phyloP scores from a whole-genome alignment of 2,888 invertebrate genomes.

The Azorinus chamasolen region DNA sequence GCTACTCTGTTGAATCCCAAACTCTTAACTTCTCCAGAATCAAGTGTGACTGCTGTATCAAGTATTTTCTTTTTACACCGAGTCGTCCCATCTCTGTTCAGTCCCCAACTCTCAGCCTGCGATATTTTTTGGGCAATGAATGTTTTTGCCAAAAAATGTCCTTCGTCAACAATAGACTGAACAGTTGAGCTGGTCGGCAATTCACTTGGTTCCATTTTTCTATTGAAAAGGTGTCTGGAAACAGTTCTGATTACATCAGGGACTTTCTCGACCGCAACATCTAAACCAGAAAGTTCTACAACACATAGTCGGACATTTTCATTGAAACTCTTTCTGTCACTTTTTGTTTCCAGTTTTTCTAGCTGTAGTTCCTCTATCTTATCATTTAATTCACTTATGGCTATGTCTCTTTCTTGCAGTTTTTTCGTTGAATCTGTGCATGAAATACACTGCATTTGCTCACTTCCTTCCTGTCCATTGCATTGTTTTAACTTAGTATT shows the following conservation, averaged over 20 bases:
- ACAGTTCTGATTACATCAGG: conserved; percentile 21
- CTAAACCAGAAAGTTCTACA: conserved; percentile 36
- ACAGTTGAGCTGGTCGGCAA: conserved; percentile 21
- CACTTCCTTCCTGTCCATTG: too few species aligned
- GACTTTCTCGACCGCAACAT: conserved; percentile 40
- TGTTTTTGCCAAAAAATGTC: conserved; percentile 37
- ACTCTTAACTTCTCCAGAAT: conserved; percentile 23
- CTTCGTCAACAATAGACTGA: conserved; percentile 36
- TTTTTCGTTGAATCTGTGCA: too few species aligned
- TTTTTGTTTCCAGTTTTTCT: conserved; percentile 5
- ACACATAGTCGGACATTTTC: conserved; percentile 37
- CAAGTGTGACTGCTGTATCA: conserved; percentile 36
- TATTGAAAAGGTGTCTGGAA: conserved; percentile 19
- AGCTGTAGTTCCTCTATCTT: too few species aligned
- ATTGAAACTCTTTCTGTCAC: conserved; percentile 22
- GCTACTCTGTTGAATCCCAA: conserved; percentile 14
- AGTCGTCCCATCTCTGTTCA: conserved; percentile 36
- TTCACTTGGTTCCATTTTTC: conserved; percentile 10
- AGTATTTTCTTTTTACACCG: conserved; percentile 38
- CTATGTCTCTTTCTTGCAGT: too few species aligned
- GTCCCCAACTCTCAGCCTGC: conserved; percentile 18
- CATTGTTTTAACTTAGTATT: too few species aligned
- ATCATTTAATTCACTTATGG: too few species aligned
- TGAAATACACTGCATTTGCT: too few species aligned
- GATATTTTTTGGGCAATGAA: conserved; percentile 24